Base-by-base conservation (phyloP, 2,888 invertebrate species). In the Molorchus minor region DNA sequence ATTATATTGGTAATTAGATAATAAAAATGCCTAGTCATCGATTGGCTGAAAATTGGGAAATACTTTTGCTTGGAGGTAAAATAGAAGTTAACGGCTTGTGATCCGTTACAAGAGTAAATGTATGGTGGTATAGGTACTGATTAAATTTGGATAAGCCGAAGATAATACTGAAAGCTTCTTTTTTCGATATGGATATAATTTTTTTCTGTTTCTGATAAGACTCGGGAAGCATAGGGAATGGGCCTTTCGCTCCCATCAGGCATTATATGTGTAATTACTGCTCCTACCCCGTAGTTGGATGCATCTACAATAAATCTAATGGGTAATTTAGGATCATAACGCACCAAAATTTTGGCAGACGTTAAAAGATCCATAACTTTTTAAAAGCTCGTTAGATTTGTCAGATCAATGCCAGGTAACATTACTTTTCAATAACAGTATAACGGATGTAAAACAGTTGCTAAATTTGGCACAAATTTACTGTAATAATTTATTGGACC, bases 51-150 rank as follows among this genome's bases (percentile, higher is more conserved):
- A 75, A 72, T 47, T 67, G 62, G 41, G 75, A 74, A 10, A 74
- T 73, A 7, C 70, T 57, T 56, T 74, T 74, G 8, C 60, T 71
- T 0, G 72, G 72, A 1, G 69, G 67, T 59, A 76, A 75, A 46
- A 77, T 76, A 58, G 70, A 57, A 17, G 52, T 16, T 15, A 66
- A 43, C 3, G 80, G 77, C 47, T 75, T 61, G 49, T 76, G 70
- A 60, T 79, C 77, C 1, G 77, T 77, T 2, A 68, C 16, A 4
- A 79, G 58, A 0, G 57, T 68, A 64, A 81, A 81, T 5, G 69
- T 58, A 3, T 73, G 59, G 3, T 77, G 79, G 59, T 66, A 73
- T 1, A 79, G 20, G 58, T 74, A 80, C n/a, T 71, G 29, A 3
- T 2, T 5, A 78, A 68, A 2, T 25, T 25, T 25, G 4, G 4